Percentiles rank a stretch among this genome's conserved stretches.
Evolutionary conservation across 2,113 vertebrate genomes (phyloP).

Genomic region (Turnix velox): DNA sequence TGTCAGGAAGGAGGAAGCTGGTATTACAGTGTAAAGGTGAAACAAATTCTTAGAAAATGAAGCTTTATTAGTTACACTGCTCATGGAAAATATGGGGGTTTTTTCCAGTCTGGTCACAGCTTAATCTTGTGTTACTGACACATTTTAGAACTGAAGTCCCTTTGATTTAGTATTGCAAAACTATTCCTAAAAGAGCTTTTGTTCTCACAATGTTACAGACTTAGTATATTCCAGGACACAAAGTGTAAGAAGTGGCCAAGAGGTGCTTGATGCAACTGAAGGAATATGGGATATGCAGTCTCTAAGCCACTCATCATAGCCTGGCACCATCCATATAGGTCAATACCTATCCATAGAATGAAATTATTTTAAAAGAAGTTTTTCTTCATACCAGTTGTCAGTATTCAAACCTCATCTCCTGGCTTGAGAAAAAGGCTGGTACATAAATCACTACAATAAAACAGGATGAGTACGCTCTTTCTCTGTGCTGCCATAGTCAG

Average conservation of each 20-base stretch:
- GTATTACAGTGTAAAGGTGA: not conserved
- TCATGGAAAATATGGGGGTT: not conserved
- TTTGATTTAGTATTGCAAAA: not conserved
- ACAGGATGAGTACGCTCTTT: not conserved
- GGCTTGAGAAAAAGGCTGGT: not conserved
- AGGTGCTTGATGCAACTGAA: not conserved
- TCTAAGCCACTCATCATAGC: not conserved
- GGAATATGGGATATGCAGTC: not conserved
- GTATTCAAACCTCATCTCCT: not conserved
- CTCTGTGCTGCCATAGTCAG: not conserved
- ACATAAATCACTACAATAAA: not conserved
- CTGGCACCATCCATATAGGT: not conserved
- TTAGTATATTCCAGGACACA: not conserved
- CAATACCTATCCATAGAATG: not conserved
- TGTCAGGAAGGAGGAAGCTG: not conserved
- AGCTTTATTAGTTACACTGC: not conserved
- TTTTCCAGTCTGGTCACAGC: not conserved
- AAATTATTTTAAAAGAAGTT: not conserved
- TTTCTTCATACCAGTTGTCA: not conserved
- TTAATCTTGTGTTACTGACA: not conserved
- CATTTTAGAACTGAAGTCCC: not conserved
- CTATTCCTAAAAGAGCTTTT: conserved; percentile 10
- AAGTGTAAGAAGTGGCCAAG: not conserved
- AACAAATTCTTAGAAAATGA: not conserved
- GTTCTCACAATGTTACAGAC: not conserved